Base-by-base conservation (phyloP, 2,888 invertebrate genomes). In the Drosophila rellima region DNA sequence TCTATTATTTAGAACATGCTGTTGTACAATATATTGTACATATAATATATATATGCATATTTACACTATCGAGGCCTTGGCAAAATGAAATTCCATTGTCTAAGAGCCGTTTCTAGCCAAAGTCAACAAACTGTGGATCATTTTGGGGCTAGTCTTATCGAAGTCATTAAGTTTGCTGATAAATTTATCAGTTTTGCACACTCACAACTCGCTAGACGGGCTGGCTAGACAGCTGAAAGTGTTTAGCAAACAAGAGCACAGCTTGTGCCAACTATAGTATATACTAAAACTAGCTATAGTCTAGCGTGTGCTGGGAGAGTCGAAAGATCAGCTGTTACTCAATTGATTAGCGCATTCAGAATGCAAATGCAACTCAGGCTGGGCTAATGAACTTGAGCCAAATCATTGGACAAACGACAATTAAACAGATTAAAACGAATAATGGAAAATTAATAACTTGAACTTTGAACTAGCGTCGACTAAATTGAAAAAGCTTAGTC, bases 341-440 rank as follows among this genome's bases (percentile, higher is more conserved):
- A 68, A 57, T 63, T 78, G 74, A 80, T 80, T 77, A 56, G 35
- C 26, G 55, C 39, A 13, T n/a, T 42, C 55, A 40, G 44, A 42
- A 59, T 37, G 40, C 11, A 37, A 40, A 26, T 29, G 50, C 23
- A 13, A 18, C 29, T 23, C 23, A 15, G 10, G 45, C 23, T 61
- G 52, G 40, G 54, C 70, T 84, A 81, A 74, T 81, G 84, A 85
- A 80, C 85, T 82, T 85, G 85, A 82, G 80, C 82, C 75, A 85
- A 82, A 77, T 84, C 6, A 29, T 48, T 5, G 2, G 2, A 37
- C 26, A 10, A 6, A 47, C 35, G 35, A 51, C 20, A 50, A 10
- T 13, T 13, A 31, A 5, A 44, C 26, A 17, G 51, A 45, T 42
- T 52, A 42, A 29, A 37, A 7, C 15, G 10, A 29, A 15, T 26